Conservation (phyloP, 2,888 invertebrate genomes). For the Drosophila cracens region DNA sequence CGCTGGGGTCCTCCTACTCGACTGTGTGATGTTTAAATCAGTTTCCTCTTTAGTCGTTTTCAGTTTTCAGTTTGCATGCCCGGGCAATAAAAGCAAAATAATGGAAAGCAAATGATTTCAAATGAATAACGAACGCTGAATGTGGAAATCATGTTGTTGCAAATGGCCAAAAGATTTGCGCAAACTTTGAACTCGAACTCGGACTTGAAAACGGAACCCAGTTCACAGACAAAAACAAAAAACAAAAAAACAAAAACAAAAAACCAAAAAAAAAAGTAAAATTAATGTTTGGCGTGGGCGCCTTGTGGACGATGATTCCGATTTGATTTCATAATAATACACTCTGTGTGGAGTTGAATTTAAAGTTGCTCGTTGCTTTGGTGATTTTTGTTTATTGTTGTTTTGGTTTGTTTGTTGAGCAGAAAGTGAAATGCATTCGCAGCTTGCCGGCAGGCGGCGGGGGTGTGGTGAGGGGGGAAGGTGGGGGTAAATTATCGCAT, state of each 20-base stretch:
- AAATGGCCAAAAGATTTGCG: conserved; percentile 36
- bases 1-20: conserved; percentile 17
- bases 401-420: conserved; percentile 69
- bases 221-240: neutral
- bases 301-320: conserved; percentile 48
- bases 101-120: conserved; percentile 69
- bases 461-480: neutral
- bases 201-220: conserved; percentile 60
- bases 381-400: conserved; percentile 46
- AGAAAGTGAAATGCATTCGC: conserved; percentile 75
- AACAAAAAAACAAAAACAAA: neutral
- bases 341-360: conserved; percentile 40
- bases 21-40: conserved; percentile 57
- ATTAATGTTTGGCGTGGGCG: conserved; percentile 64
- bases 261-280: neutral
- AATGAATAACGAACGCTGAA: conserved; percentile 50
- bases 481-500: conserved; percentile 71
- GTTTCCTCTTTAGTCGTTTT: conserved; percentile 46
- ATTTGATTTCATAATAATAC: conserved; percentile 76
- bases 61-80: conserved; percentile 26
- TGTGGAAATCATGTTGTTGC: conserved; percentile 24
- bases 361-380: conserved; percentile 36
- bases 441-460: neutral
- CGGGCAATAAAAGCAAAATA: conserved; percentile 50
- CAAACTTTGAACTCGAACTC: conserved; percentile 73